These are phyloP conservation scores for Sarcoramphus papa DNA, from an alignment of 2,797 vertebrate species.

Conservation along the genomic window DNA sequence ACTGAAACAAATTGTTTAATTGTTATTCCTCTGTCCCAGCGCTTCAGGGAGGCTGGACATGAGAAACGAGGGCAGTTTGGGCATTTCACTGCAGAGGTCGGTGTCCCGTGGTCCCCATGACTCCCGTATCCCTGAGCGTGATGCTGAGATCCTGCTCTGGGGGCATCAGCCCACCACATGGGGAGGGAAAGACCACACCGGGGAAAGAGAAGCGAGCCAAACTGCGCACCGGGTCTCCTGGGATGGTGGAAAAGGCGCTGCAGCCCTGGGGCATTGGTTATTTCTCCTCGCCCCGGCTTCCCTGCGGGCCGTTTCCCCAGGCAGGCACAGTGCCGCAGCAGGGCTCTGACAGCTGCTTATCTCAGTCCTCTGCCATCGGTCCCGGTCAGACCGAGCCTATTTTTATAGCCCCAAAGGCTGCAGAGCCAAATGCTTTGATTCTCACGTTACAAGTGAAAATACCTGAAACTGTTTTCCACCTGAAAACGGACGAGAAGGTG, in stretches of 20 bases:
- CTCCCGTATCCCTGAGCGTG: neutral
- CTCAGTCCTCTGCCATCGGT: neutral
- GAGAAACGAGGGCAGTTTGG: neutral
- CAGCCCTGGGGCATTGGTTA: neutral
- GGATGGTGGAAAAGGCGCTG: rapidly evolving
- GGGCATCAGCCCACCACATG: rapidly evolving
- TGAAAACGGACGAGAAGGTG: neutral
- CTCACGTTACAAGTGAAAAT: conserved; percentile 2
- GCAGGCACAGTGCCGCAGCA: neutral
- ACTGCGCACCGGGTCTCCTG: neutral
- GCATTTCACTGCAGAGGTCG: rapidly evolving
- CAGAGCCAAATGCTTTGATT: neutral
- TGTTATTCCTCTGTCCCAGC: rapidly evolving
- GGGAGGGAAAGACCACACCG: neutral
- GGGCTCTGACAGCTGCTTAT: conserved; percentile 19
- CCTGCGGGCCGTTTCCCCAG: neutral
- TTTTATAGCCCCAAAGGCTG: neutral
- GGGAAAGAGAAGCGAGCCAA: neutral
- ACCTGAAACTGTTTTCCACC: neutral
- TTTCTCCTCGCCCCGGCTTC: neutral
- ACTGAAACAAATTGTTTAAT: neutral
- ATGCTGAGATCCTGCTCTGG: neutral
- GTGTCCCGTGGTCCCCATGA: rapidly evolving
- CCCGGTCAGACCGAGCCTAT: neutral
- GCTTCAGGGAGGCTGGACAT: neutral